Percentiles rank a stretch among this genome's conserved stretches.
These are phyloP conservation scores for Zoanthus sociatus DNA, from an alignment of 92 coral and sea anemone species.

Conservation along the genomic window DNA sequence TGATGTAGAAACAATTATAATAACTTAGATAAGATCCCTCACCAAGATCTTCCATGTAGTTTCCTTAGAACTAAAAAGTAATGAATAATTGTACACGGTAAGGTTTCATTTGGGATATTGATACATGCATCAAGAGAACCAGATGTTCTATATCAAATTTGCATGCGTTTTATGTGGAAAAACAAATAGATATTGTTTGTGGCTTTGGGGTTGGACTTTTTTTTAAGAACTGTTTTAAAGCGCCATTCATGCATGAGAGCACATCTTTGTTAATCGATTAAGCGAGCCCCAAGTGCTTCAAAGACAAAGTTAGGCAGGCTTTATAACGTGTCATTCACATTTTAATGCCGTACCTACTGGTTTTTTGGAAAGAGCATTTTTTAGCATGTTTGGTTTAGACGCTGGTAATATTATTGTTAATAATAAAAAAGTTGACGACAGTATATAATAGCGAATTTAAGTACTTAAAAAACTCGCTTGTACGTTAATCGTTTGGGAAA, in stretches of 20 bases:
- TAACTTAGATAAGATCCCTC: not conserved
- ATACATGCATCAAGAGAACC: not conserved
- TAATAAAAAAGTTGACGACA: not conserved
- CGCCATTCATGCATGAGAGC: not conserved
- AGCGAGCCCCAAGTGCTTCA: not conserved
- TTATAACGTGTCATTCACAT: not conserved
- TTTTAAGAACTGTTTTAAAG: not conserved
- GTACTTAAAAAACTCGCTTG: not conserved
- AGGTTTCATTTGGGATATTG: not conserved
- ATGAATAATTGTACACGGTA: not conserved
- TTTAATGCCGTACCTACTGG: not conserved
- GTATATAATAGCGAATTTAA: not conserved
- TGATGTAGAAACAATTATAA: not conserved
- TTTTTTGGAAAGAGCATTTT: not conserved
- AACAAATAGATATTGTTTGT: conserved; percentile 34
- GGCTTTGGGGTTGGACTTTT: not conserved
- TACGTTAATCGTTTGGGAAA: not conserved
- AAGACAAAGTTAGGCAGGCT: not conserved
- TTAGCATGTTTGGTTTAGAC: not conserved
- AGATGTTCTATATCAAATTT: conserved; percentile 8
- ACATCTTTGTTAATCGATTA: not conserved
- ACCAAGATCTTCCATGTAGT: not conserved
- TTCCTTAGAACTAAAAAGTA: not conserved
- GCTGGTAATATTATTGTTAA: not conserved
- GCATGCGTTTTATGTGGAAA: conserved; percentile 21